Conservation (phyloP, 2,888 invertebrate genomes). For the Lamellibrachia satsuma region DNA sequence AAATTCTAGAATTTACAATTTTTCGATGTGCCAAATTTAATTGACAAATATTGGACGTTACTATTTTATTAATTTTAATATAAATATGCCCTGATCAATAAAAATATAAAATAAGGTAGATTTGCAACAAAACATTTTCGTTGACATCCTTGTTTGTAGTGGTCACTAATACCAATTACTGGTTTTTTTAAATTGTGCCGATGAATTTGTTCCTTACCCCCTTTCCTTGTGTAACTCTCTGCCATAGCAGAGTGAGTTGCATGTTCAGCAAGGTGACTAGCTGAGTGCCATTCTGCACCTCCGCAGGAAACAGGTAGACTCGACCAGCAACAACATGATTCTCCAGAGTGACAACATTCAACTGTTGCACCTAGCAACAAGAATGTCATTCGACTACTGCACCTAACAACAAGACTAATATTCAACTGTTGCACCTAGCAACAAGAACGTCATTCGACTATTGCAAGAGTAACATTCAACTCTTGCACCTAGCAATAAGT, state of each 20-base stretch:
- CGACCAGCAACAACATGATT: not conserved
- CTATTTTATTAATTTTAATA: too few species aligned
- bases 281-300: not conserved
- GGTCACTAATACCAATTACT: not conserved
- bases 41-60: too few species aligned
- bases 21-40: too few species aligned
- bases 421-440: too few species aligned
- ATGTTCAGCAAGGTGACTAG: not conserved
- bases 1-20: too few species aligned
- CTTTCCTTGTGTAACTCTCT: not conserved
- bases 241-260: not conserved
- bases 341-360: not conserved
- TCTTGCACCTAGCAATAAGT: not conserved
- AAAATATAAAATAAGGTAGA: not conserved
- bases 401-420: not conserved
- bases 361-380: not conserved
- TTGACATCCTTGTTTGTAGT: not conserved
- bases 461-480: not conserved
- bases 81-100: too few species aligned
- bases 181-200: not conserved
- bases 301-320: not conserved
- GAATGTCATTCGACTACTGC: not conserved
- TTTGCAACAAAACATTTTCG: not conserved
- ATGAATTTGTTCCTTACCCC: not conserved
- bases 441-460: not conserved